These are phyloP conservation scores for Drosophila mulleri DNA, from an alignment of 2,888 invertebrate genomes.

Conservation along the genomic window DNA sequence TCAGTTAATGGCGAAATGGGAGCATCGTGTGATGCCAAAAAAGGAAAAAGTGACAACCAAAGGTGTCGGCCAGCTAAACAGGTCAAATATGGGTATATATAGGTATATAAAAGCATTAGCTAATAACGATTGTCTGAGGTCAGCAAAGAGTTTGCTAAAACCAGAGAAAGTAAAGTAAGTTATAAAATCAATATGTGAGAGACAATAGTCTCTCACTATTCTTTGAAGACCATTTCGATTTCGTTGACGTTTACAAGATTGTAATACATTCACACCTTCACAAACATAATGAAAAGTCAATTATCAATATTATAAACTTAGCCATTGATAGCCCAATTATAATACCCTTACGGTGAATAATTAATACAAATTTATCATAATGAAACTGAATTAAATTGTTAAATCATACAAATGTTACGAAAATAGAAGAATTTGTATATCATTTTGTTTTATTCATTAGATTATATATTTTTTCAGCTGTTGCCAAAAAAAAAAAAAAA, in stretches of 20 bases:
- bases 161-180: not conserved
- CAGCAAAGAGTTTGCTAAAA: conserved; percentile 1
- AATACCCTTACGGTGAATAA: not conserved
- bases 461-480: not conserved
- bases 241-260: not conserved
- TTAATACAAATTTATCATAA: not conserved
- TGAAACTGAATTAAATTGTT: not conserved
- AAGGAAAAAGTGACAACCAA: not conserved
- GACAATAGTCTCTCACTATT: too few relatives aligned
- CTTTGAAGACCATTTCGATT: too few relatives aligned
- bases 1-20: conserved; percentile 37
- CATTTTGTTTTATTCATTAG: conserved; percentile 1
- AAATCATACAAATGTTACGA: conserved; percentile 5
- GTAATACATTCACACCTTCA: not conserved
- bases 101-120: not conserved
- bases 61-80: conserved; percentile 4
- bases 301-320: not conserved
- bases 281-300: not conserved
- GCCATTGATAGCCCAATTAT: not conserved
- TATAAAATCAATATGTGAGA: too few relatives aligned
- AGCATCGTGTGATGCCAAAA: conserved; percentile 37
- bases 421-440: conserved; percentile 2
- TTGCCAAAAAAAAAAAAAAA: too few relatives aligned
- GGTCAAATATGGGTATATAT: not conserved
- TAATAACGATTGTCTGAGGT: conserved; percentile 35